phyloP scores from a whole-genome alignment of 2,888 invertebrate species.

The Suillia variegata region DNA sequence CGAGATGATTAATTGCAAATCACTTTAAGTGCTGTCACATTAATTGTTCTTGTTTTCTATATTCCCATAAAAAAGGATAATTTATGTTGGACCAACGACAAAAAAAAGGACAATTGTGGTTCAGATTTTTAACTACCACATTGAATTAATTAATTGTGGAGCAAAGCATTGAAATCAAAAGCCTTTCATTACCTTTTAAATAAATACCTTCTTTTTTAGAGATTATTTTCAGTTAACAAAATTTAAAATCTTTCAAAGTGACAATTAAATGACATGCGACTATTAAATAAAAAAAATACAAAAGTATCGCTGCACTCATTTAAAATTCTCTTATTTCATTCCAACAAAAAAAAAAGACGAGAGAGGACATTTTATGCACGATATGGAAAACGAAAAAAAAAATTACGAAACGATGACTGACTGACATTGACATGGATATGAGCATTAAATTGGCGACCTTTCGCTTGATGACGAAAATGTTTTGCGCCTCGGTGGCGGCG shows the following conservation, averaged over 20 bases:
- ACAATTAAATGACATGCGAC: conserved; percentile 46
- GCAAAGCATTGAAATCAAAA: conserved; percentile 18
- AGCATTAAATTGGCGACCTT: conserved; percentile 28
- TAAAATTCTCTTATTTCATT: conserved; percentile 39
- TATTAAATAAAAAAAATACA: conserved; percentile 11
- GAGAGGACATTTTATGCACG: neutral
- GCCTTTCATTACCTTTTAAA: conserved; percentile 10
- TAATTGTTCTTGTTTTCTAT: conserved; percentile 1
- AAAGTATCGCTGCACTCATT: conserved; percentile 31
- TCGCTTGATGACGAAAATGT: conserved; percentile 15
- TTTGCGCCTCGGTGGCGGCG: neutral
- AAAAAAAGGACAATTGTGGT: neutral
- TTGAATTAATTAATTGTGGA: conserved; percentile 30
- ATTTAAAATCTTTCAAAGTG: conserved; percentile 45
- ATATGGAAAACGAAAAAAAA: conserved; percentile 24
- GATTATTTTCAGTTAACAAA: too few species aligned
- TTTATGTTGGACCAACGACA: neutral
- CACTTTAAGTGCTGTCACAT: conserved; percentile 26
- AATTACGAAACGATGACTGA: conserved; percentile 34
- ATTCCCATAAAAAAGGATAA: too few species aligned
- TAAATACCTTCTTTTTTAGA: neutral
- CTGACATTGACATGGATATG: conserved; percentile 37
- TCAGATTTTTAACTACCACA: too few species aligned
- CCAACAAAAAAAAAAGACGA: too few species aligned
- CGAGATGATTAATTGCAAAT: conserved; percentile 31